These are phyloP conservation scores for Oryzias curvinotus DNA, from an alignment of 2,113 vertebrate genomes.

Conservation along the genomic window DNA sequence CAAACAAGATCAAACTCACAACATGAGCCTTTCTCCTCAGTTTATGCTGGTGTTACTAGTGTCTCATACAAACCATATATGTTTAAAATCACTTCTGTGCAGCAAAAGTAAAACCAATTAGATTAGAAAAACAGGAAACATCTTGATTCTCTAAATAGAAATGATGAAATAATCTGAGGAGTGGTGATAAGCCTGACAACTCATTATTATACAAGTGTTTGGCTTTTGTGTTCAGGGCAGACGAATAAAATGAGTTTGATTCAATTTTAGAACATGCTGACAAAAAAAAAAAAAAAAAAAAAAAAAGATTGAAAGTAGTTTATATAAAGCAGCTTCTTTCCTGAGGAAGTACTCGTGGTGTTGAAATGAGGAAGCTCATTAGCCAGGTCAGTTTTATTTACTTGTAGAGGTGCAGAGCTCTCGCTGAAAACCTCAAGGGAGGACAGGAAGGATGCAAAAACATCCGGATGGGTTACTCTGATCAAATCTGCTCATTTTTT, in stretches of 20 bases:
- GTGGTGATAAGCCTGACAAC: neutral
- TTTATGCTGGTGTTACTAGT: no score
- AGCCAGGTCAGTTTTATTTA: conserved; percentile 60
- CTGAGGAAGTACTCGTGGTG: conserved; percentile 44
- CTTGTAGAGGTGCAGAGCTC: conserved; percentile 46
- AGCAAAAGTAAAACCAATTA: no score
- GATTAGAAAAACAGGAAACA: no score
- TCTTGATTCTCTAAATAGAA: no score
- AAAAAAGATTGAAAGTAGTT: conserved; percentile 22
- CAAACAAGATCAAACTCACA: no score
- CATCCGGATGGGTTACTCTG: conserved; percentile 27
- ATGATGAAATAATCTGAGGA: no score
- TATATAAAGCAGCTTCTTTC: conserved; percentile 46
- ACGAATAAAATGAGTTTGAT: neutral
- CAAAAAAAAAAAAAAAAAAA: no score
- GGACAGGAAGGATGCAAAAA: conserved; percentile 5
- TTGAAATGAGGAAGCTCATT: conserved; percentile 66
- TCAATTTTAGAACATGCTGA: no score
- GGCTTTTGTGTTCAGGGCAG: neutral
- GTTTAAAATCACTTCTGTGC: no score
- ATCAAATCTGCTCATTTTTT: neutral
- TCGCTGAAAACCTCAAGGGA: conserved; percentile 29
- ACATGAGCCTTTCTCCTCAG: no score
- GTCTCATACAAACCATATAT: no score
- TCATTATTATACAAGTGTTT: neutral